Evolutionary conservation across 2,888 invertebrate species (phyloP), one percentile per base, ranked within the genome.

Genomic region (Ochropacha duplaris): DNA sequence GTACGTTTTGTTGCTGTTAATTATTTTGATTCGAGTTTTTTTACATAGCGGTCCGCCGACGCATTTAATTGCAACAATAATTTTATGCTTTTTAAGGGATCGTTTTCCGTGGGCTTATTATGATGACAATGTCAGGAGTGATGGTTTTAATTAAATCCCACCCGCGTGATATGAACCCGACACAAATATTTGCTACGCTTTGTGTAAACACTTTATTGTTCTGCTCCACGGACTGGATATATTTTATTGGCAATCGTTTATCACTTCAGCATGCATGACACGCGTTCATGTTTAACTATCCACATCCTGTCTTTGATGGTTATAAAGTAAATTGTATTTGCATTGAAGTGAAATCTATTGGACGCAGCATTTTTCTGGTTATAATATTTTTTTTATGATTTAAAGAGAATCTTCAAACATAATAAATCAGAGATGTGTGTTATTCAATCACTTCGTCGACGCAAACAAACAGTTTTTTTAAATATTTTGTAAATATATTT

Each of bases 111-210:
- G n/a, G n/a, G n/a, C n/a, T 66, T 62, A 49, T 50, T 56, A 49
- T 56, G 49, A 52, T 61, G 71, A 76, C 24, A 24, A 24, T 78
- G 81, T 74, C 69, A 61, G 66, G 66, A 76, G 87, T 85, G 83
- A 81, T 86, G 4, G 19, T 82, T 88, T 89, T 88, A 88, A 90
- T 89, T 86, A 88, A 88, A 87, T 79, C 44, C 81, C 75, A 87
- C 88, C 87, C 76, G 60, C 69, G 69, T 63, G 66, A 73, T 75
- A 79, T 79, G 66, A 68, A 69, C 65, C 78, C 71, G 68, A 76
- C 72, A 72, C 84, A 87, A 88, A 90, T 89, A 89, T 88, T 84
- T 84, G 86, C 79, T 59, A 62, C 65, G 76, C 76, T 76, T 79
- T 83, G 77, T 81, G 78, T 79, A 87, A 88, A 89, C 84, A 89